Conservation (phyloP, 2,113 vertebrate species). For the Alosa alosa region DNA sequence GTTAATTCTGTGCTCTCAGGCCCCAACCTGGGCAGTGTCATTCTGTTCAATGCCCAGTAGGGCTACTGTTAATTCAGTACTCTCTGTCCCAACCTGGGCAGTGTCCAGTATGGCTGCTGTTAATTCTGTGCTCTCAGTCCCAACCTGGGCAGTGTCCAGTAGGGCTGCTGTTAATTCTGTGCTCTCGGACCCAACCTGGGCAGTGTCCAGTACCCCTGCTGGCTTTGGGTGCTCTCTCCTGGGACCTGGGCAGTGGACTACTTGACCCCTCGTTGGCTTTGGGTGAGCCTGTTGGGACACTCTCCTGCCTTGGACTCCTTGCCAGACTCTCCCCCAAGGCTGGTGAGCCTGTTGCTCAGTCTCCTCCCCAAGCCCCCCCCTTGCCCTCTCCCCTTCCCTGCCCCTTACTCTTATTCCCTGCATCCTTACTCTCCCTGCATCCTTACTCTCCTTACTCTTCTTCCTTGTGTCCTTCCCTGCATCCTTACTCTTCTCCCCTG, state of each 20-base stretch:
- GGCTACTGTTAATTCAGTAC: conserved; percentile 35
- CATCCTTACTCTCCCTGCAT: background rate
- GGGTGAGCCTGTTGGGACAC: no score
- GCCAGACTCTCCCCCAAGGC: no score
- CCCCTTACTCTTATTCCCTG: conserved; percentile 35
- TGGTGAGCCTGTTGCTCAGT: conserved; percentile 73
- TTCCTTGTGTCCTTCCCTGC: no score
- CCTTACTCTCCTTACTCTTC: background rate
- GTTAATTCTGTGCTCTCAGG: conserved; percentile 31
- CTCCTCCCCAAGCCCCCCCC: conserved; percentile 63
- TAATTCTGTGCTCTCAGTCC: conserved; percentile 38
- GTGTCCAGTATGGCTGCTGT: background rate
- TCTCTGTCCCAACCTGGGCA: conserved; percentile 25
- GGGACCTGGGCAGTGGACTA: no score
- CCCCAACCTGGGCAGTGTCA: no score
- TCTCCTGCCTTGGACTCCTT: no score
- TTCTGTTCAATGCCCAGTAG: no score
- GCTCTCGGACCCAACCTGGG: no score
- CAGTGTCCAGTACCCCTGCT: conserved; percentile 2
- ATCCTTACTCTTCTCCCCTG: conserved; percentile 61
- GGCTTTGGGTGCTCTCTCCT: conserved; percentile 65
- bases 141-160: background rate
- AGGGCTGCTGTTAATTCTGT: no score
- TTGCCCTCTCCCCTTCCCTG: conserved; percentile 66
- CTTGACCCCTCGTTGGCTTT: no score